A percentile compares a stretch with the other conserved stretches of the same genome.
These are phyloP conservation scores for Entelurus aequoreus DNA, from an alignment of 2,113 vertebrate species.

Conservation along the genomic window DNA sequence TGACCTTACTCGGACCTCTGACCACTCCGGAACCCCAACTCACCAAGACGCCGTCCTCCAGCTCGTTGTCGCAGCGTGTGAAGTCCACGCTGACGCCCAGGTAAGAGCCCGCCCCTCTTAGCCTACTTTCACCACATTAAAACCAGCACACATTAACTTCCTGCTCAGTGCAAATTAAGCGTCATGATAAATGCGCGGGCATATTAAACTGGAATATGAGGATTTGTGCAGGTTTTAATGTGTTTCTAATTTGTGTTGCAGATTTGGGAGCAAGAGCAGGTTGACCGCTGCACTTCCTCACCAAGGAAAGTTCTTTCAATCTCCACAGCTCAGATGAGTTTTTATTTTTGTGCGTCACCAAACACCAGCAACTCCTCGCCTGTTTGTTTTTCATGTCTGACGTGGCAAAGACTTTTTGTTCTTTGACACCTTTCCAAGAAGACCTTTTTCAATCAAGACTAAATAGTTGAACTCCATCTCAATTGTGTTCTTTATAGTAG, in stretches of 20 bases:
- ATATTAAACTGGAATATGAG: no score
- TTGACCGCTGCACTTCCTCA: slow-evolving; percentile 73
- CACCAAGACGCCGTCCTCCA: slow-evolving; percentile 87
- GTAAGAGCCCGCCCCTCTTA: no score
- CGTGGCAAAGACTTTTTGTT: no score
- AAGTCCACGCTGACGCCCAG: slow-evolving; percentile 84
- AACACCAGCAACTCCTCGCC: no score
- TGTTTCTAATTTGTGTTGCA: slow-evolving; percentile 49
- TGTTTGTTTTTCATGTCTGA: no score
- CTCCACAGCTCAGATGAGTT: slow-evolving; percentile 74
- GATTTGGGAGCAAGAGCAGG: slow-evolving; percentile 91
- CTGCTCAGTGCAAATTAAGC: no score
- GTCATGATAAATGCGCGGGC: no score
- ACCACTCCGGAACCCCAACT: slow-evolving; percentile 92
- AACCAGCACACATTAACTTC: no score
- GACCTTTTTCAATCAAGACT: not conserved
- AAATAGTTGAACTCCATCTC: not conserved
- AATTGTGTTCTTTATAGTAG: not conserved
- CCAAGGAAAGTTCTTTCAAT: slow-evolving; percentile 88
- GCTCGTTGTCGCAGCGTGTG: slow-evolving; percentile 88
- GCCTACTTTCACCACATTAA: no score
- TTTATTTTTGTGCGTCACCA: slow-evolving; percentile 8
- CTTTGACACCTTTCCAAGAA: no score
- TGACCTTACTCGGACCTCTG: slow-evolving; percentile 88
- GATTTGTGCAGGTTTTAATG: no score